Evolutionary conservation across 2,888 invertebrate genomes (phyloP), one percentile per base, ranked within the genome.

Genomic region (Drosophila meridiana): DNA sequence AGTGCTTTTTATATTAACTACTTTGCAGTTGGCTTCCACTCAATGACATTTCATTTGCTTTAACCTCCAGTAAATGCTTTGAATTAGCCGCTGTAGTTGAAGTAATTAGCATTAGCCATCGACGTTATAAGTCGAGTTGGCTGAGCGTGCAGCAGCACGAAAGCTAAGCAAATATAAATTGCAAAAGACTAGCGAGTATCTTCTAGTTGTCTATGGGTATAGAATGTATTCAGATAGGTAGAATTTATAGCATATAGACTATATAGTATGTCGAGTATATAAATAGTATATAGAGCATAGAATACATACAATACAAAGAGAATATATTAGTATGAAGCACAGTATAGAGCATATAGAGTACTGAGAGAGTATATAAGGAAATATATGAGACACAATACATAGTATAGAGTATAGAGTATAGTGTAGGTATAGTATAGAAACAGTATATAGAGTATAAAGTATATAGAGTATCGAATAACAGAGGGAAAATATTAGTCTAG

Each of bases 61-160:
- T 14, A 57, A 36, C 72, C 50, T 61, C 53, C 52, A 59, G 48
- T 38, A 64, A 64, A 76, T 68, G 65, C 59, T 34, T 56, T 64
- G 48, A 76, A 73, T 76, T 73, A 65, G 74, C 56, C 30, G n/a
- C 26, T 57, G 36, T 4, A 36, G 48, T 11, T 42, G 30, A 34
- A 30, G 36, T 52, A 50, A 62, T 69, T 74, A 69, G 48, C 59
- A 32, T 48, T 43, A 58, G 50, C 48, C 36, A 30, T 26, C 34
- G n/a, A 59, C 36, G 38, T 53, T 28, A 34, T 34, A 8, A 34
- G 7, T 34, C 28, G 20, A 3, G n/a, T 30, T n/a, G 40, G 28
- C n/a, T 45, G 14, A 45, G n/a, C 50, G 34, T 34, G 20, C 34
- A 20, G 20, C 50, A 34, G 34, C 50, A 20, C 34, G 20, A 52